Evolutionary conservation across 2,797 vertebrate genomes (phyloP).

Genomic region (Chaenodraco wilsoni): DNA sequence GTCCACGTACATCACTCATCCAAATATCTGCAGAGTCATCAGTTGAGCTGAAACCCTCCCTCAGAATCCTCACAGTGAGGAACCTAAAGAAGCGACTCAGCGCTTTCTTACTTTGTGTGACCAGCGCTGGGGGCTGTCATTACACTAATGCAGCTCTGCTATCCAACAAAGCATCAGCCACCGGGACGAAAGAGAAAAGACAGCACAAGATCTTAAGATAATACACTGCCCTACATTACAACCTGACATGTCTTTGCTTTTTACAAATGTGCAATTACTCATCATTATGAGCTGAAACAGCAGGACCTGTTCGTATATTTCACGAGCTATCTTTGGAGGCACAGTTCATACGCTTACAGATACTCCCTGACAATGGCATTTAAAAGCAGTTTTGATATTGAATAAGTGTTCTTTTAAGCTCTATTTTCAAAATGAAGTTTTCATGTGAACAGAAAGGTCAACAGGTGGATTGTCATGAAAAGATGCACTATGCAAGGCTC

Average conservation of each 20-base stretch:
- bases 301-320: too few species aligned
- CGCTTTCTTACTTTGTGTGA: constrained; percentile 64
- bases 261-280: too few species aligned
- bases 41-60: constrained; percentile 57
- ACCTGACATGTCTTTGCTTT: too few species aligned
- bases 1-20: constrained; percentile 67
- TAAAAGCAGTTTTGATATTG: constrained; percentile 10
- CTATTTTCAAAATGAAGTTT: neutral
- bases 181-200: neutral
- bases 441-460: neutral
- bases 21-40: constrained; percentile 74
- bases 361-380: constrained; percentile 4
- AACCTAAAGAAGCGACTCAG: constrained; percentile 74
- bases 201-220: constrained; percentile 49
- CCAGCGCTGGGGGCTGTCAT: constrained; percentile 70
- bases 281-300: too few species aligned
- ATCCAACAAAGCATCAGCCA: constrained; percentile 56
- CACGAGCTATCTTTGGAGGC: too few species aligned
- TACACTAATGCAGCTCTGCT: constrained; percentile 72
- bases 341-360: constrained; percentile 7
- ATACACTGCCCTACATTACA: constrained; percentile 21
- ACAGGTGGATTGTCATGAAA: constrained; percentile 8
- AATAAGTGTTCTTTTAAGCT: neutral
- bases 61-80: constrained; percentile 57
- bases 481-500: neutral